These are phyloP conservation scores for Anastrepha obliqua DNA, from an alignment of 1,140 invertebrate species.

Conservation along the genomic window DNA sequence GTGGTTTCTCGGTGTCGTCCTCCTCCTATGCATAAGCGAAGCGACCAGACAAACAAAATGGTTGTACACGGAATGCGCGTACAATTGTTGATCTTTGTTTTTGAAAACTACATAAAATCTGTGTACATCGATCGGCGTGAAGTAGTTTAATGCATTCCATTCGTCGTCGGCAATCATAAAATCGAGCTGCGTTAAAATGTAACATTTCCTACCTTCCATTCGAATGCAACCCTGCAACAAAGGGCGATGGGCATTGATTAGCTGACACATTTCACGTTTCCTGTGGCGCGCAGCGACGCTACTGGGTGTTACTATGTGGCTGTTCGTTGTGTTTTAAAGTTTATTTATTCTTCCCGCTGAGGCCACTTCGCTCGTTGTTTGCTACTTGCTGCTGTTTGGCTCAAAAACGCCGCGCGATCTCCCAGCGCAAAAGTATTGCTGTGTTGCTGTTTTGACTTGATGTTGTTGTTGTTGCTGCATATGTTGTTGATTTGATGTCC, in stretches of 20 bases:
- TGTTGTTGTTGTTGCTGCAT: not conserved
- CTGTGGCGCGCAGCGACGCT: not conserved
- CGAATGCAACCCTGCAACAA: not conserved
- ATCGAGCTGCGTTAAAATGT: not conserved
- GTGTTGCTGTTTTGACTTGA: not conserved
- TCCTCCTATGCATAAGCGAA: not conserved
- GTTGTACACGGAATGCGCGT: not conserved
- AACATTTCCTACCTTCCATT: not conserved
- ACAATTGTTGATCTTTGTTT: not conserved
- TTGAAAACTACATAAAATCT: not conserved
- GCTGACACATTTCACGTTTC: slow-evolving; percentile 44
- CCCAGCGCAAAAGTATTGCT: not conserved
- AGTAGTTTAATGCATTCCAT: not conserved
- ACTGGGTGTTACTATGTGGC: not conserved
- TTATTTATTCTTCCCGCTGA: not conserved
- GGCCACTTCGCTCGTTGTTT: not conserved
- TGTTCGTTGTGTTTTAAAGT: slow-evolving; percentile 18
- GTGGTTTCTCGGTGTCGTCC: not conserved
- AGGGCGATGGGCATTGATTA: slow-evolving; percentile 27
- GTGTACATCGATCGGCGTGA: not conserved
- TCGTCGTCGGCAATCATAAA: not conserved
- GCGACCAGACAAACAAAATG: not conserved
- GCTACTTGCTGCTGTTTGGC: not conserved
- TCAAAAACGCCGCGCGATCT: no score
- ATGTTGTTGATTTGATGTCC: not conserved